Base-by-base conservation (phyloP, 2,797 vertebrate genomes). In the Aulostomus chinensis region DNA sequence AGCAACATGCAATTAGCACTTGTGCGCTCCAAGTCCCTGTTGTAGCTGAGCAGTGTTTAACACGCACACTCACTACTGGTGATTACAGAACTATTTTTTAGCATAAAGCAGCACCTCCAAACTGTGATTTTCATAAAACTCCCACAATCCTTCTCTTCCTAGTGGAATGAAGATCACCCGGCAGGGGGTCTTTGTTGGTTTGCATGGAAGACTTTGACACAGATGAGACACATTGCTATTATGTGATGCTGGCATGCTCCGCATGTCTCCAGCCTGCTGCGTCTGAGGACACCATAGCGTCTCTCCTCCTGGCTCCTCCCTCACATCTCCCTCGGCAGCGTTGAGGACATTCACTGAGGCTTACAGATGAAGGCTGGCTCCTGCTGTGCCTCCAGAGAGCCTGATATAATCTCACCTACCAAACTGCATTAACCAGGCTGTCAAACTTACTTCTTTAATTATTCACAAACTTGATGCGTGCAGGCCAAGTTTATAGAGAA, bases 361-460 rank as follows among this genome's bases (percentile, higher is more conserved):
- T 12, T 13, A 10, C 7, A 17, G 35, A 35, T n/a, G 14, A 5
- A 7, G n/a, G 28, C 0, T 15, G n/a, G 48, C 2, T 26, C 24
- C 28, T 39, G 21, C 1, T n/a, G n/a, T n/a, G 6, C 12, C 9
- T 63, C 16, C 50, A 34, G 60, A 21, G 11, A 33, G 28, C 34
- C 35, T 4, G 14, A 18, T 54, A 16, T 20, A 39, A 66, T 65
- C 14, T 0, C 22, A 57, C 33, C 30, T 55, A 25, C 1, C 18
- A 15, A 37, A 30, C 51, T 2, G 18, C 50, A 71, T 68, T 68
- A 71, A 68, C 66, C 52, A 51, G 47, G 46, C 69, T 60, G 59
- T 71, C 77, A 62, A 35, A 67, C 43, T 22, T 8, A 24, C 46
- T 48, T 17, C 2, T 36, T 73, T 35, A 67, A 76, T 70, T 63